Percentiles rank a stretch among this genome's conserved stretches.
Conservation (phyloP, 2,797 vertebrate species). For the Eidolon dupreanum region DNA sequence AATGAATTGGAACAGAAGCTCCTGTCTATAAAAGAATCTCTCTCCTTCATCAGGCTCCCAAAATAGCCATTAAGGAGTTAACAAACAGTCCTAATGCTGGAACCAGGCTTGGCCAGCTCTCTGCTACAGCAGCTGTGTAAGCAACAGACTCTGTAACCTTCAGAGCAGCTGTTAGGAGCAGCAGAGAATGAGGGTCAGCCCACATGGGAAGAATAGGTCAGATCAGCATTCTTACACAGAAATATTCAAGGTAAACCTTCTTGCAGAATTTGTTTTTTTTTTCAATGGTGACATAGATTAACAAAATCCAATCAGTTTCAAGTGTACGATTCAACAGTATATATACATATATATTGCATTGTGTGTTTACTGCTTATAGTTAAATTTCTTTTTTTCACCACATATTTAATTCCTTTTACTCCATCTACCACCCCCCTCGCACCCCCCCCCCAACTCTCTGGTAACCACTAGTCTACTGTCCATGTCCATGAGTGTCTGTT, state of each 20-base stretch:
- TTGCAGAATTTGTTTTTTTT: not conserved
- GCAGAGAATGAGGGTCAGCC: not conserved
- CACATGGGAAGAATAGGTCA: conserved; percentile 10
- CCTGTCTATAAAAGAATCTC: not conserved
- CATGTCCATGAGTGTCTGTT: too few relatives aligned
- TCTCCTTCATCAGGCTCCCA: not conserved
- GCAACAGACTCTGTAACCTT: conserved; percentile 54
- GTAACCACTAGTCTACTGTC: too few relatives aligned
- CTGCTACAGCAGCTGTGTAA: conserved; percentile 61
- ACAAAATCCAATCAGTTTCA: too few relatives aligned
- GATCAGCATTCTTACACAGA: conserved; percentile 52
- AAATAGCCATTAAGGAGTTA: conserved; percentile 32
- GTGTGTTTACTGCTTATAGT: too few relatives aligned
- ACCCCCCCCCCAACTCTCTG: too few relatives aligned
- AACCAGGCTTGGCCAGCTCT: not conserved
- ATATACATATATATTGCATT: too few relatives aligned
- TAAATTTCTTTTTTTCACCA: too few relatives aligned
- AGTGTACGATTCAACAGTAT: too few relatives aligned
- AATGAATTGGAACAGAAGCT: not conserved
- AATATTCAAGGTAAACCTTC: conserved; percentile 31
- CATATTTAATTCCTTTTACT: too few relatives aligned
- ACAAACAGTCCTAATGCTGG: not conserved
- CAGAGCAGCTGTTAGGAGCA: conserved; percentile 58
- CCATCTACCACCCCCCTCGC: too few relatives aligned
- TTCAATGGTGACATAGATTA: too few relatives aligned